phyloP scores from a whole-genome alignment of 2,888 invertebrate species.

The Diaperis boleti region DNA sequence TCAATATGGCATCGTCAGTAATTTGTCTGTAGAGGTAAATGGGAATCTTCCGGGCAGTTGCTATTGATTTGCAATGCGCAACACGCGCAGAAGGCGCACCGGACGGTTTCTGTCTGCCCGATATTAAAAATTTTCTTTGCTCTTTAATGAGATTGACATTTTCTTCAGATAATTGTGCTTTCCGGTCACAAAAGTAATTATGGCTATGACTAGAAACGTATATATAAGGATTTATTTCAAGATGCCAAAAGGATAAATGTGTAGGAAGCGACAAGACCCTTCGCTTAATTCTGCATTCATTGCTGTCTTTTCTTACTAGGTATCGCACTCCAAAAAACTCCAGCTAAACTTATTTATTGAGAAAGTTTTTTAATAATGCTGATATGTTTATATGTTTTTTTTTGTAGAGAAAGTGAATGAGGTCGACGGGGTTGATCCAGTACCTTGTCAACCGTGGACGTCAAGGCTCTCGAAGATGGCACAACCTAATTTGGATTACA shows the following conservation, averaged over 20 bases:
- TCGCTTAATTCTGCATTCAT: neutral
- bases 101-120: conserved; percentile 19
- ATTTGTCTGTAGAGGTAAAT: conserved; percentile 44
- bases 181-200: conserved; percentile 22
- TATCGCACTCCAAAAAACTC: neutral
- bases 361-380: conserved; percentile 7
- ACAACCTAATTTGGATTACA: conserved; percentile 94
- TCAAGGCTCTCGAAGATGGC: conserved; percentile 90
- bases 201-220: conserved; percentile 5
- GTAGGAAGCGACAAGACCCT: conserved; percentile 16
- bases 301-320: neutral
- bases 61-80: conserved; percentile 40
- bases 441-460: conserved; percentile 89
- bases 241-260: conserved; percentile 4
- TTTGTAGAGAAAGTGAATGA: conserved; percentile 77
- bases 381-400: conserved; percentile 50
- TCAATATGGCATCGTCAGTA: conserved; percentile 38
- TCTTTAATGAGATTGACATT: conserved; percentile 43
- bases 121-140: conserved; percentile 36
- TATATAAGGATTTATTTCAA: conserved; percentile 12
- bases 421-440: conserved; percentile 77
- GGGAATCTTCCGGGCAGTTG: conserved; percentile 44
- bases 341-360: conserved; percentile 13
- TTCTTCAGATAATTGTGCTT: conserved; percentile 27
- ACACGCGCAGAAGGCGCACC: conserved; percentile 38